Conservation (phyloP, 2,888 invertebrate genomes). For the Chrysolina haemoptera region DNA sequence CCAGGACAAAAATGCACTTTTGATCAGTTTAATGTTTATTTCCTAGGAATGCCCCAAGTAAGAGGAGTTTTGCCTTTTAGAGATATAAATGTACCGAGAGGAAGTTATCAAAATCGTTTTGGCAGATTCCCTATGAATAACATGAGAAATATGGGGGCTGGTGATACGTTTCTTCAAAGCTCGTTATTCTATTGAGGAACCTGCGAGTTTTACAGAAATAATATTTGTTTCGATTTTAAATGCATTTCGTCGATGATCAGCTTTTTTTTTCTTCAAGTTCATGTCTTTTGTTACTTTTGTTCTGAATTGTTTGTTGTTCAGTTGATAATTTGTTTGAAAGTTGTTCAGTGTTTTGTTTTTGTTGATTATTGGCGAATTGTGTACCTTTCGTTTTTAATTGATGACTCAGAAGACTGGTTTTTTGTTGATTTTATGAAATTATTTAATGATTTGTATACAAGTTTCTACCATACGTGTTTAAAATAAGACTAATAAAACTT, state of each 20-base stretch:
- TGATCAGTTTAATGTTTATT: constrained; percentile 16
- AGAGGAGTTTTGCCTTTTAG: constrained; percentile 59
- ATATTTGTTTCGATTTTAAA: constrained; percentile 46
- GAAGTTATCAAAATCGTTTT: constrained; percentile 55
- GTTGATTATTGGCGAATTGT: constrained; percentile 46
- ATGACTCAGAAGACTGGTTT: constrained; percentile 49
- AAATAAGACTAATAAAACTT: constrained; percentile 43
- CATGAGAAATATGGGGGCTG: constrained; percentile 64
- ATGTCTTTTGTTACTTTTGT: constrained; percentile 37
- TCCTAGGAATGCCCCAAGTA: constrained; percentile 53
- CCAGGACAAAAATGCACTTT: too few relatives aligned
- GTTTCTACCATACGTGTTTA: constrained; percentile 46
- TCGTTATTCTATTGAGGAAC: constrained; percentile 61
- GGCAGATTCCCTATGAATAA: constrained; percentile 54
- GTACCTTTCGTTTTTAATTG: constrained; percentile 46
- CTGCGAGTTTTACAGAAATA: constrained; percentile 29
- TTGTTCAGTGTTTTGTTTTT: constrained; percentile 46
- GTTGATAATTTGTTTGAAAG: constrained; percentile 45
- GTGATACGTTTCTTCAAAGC: constrained; percentile 64
- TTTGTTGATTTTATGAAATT: constrained; percentile 50
- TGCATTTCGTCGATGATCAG: constrained; percentile 46
- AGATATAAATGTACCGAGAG: constrained; percentile 56
- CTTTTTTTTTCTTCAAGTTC: constrained; percentile 34
- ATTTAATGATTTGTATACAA: constrained; percentile 49
- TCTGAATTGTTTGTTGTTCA: constrained; percentile 43